phyloP scores from a whole-genome alignment of 37 sponge, comb jelly and placozoan genomes.

The Beroe forskalii region DNA sequence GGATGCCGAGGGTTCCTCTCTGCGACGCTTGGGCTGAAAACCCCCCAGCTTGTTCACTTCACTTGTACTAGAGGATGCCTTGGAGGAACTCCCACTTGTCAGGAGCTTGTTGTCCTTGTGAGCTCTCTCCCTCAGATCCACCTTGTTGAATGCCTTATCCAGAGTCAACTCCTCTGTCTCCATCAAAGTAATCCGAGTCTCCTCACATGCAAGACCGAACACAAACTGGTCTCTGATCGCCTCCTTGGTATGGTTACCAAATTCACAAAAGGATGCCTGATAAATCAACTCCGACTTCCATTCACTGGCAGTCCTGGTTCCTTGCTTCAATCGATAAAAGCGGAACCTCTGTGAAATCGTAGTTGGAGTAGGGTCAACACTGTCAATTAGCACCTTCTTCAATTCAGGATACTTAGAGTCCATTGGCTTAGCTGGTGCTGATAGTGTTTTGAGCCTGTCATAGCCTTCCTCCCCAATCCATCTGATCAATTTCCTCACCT shows the following conservation, averaged over 20 bases:
- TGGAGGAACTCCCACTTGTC: neutral
- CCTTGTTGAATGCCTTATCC: neutral
- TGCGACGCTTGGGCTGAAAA: too few species aligned
- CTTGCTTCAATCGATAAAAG: neutral
- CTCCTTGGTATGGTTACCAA: neutral
- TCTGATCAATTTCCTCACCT: neutral
- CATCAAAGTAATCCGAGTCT: neutral
- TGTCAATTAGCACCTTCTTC: neutral
- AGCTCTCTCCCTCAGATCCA: neutral
- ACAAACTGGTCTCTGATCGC: neutral
- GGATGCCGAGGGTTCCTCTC: too few species aligned
- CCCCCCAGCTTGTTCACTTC: neutral
- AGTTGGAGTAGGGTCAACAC: neutral
- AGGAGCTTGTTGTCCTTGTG: neutral
- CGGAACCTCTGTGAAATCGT: neutral
- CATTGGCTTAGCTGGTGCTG: neutral
- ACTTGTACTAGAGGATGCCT: neutral
- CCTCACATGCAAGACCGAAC: neutral
- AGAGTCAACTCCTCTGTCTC: neutral
- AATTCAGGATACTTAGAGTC: neutral
- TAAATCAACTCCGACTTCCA: neutral
- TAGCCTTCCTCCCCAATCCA: neutral
- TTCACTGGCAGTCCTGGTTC: neutral
- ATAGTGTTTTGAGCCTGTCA: neutral
- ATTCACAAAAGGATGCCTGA: neutral